Base-by-base conservation (phyloP, 1,140 invertebrate genomes). In the Calosoma granatense region DNA sequence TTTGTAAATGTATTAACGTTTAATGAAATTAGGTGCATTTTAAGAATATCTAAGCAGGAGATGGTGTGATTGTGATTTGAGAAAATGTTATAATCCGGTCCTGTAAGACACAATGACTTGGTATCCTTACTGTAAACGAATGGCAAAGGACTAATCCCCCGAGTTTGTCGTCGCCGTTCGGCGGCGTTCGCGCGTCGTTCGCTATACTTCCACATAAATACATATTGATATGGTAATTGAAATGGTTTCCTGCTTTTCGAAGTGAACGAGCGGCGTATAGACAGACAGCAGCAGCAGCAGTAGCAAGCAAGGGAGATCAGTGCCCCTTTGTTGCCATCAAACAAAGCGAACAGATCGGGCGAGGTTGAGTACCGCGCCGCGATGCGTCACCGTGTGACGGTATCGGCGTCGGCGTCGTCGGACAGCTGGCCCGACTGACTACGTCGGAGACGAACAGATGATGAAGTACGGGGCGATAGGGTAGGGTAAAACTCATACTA, bases 151-250 rank as follows among this genome's bases (percentile, higher is more conserved):
- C 41, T 47, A 47, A 47, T 47, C 41, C 41, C 17, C 3, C 6
- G 6, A 30, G 26, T 30, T n/a, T 36, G 6, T 47, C 41, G 17
- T 47, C 41, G 9, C 41, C n/a, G 6, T 36, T n/a, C 6, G 26
- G n/a, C 26, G n/a, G 26, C 26, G 26, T 30, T 30, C 26, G 26
- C 26, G 4, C n/a, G n/a, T n/a, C 17, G 4, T 17, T 47, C 41
- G 41, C 41, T 17, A 47, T 17, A 47, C 17, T 47, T 47, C 41
- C 41, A 47, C 41, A 47, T 47, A 47, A 47, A 47, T 47, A 47
- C 41, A 47, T 47, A 47, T 47, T 47, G 41, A 47, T 47, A 47
- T 47, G 41, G 41, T 12, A 47, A 47, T 47, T 47, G 41, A 47
- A 47, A 47, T 47, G 41, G 41, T 47, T 47, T 17, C 41, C 17